phyloP scores from a whole-genome alignment of 1,140 invertebrate species.

The Drosophila orena region DNA sequence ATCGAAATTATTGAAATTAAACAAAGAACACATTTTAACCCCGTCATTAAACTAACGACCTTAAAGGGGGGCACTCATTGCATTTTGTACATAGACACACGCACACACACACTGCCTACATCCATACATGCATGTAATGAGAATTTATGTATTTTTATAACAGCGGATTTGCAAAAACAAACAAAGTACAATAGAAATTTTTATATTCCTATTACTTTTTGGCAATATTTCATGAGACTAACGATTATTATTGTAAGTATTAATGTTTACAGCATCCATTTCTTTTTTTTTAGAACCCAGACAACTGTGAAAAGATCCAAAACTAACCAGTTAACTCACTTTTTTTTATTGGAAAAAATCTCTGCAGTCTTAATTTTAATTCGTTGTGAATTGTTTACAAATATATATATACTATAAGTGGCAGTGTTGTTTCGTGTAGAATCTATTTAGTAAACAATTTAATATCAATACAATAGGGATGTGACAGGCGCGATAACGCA shows the following conservation, averaged over 20 bases:
- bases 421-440: conserved; percentile 43
- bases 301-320: neutral
- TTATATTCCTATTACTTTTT: too few species aligned
- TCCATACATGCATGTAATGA: conserved; percentile 25
- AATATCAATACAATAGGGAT: conserved; percentile 37
- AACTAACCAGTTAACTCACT: conserved; percentile 11
- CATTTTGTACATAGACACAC: conserved; percentile 30
- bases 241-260: neutral
- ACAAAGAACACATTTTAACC: conserved; percentile 25
- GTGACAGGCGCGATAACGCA: conserved; percentile 11
- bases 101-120: conserved; percentile 12
- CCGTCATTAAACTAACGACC: conserved; percentile 32
- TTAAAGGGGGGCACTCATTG: conserved; percentile 33
- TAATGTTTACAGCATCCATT: conserved; percentile 8
- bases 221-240: neutral
- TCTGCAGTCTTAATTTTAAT: conserved; percentile 33
- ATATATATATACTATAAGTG: conserved; percentile 34
- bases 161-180: conserved; percentile 9
- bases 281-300: neutral
- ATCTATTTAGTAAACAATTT: conserved; percentile 49
- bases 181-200: neutral
- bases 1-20: neutral
- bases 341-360: conserved; percentile 11
- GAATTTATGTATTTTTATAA: conserved; percentile 24
- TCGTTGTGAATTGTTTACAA: conserved; percentile 18